These are phyloP conservation scores for Ophion ventricosus DNA, from an alignment of 2,888 invertebrate genomes.

Conservation along the genomic window DNA sequence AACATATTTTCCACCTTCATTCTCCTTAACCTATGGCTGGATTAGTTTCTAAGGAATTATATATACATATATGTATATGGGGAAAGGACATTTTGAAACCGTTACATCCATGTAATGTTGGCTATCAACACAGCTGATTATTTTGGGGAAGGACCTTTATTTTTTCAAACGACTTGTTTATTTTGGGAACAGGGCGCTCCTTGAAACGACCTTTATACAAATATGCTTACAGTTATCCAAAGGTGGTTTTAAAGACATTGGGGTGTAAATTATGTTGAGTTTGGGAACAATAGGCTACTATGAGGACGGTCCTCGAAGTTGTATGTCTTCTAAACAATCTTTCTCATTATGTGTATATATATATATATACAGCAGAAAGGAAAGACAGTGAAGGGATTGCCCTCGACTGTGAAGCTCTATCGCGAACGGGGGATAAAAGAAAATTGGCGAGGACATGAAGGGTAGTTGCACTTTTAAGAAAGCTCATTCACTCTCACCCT, in stretches of 20 bases:
- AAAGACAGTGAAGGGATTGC: background rate
- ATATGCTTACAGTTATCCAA: no score
- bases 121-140: no score
- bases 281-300: background rate
- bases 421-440: constrained; percentile 2
- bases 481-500: background rate
- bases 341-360: no score
- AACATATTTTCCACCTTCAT: constrained; percentile 16
- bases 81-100: no score
- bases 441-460: constrained; percentile 26
- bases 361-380: background rate
- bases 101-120: no score
- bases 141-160: no score
- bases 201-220: no score
- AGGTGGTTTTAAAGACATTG: background rate
- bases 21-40: background rate
- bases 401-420: background rate
- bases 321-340: background rate
- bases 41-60: constrained; percentile 1
- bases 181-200: no score
- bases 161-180: no score
- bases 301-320: background rate
- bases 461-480: constrained; percentile 14
- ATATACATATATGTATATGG: no score
- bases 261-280: background rate